Conservation (phyloP, 2,888 invertebrate species). For the Caenorhabditis drosophilae region DNA sequence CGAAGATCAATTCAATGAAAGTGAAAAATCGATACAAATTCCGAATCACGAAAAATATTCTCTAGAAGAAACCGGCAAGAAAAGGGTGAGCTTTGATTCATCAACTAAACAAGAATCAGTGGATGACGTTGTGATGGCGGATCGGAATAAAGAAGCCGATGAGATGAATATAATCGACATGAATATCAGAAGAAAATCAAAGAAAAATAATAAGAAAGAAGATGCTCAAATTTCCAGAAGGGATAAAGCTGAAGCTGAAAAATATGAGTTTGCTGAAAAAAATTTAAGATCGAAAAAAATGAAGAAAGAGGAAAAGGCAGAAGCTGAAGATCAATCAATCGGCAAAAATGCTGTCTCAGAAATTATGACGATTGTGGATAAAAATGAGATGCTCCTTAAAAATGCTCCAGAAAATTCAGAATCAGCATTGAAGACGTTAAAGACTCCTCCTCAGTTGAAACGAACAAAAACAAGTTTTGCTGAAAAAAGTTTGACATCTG, state of each 20-base stretch:
- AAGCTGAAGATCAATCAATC: slow-evolving; percentile 7
- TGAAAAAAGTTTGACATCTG: slow-evolving; percentile 32
- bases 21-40: slow-evolving; percentile 6
- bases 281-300: slow-evolving; percentile 14
- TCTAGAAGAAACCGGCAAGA: slow-evolving; percentile 20
- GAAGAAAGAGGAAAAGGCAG: background rate
- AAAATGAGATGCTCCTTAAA: slow-evolving; percentile 16
- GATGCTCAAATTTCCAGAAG: background rate
- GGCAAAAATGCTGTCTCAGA: slow-evolving; percentile 6
- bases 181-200: slow-evolving; percentile 24
- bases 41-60: slow-evolving; percentile 3
- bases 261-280: slow-evolving; percentile 22
- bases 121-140: slow-evolving; percentile 23
- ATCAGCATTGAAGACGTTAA: background rate
- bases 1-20: slow-evolving; percentile 3
- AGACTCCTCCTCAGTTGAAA: slow-evolving; percentile 9
- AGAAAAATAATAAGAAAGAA: slow-evolving; percentile 9
- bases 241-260: slow-evolving; percentile 8
- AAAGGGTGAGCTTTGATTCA: slow-evolving; percentile 30
- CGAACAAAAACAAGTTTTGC: slow-evolving; percentile 20
- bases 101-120: slow-evolving; percentile 26
- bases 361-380: slow-evolving; percentile 3
- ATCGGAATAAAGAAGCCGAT: slow-evolving; percentile 21
- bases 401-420: slow-evolving; percentile 13
- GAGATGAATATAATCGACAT: slow-evolving; percentile 18